Conservation (phyloP, 2,888 invertebrate species). For the Parthenolecanium corni region DNA sequence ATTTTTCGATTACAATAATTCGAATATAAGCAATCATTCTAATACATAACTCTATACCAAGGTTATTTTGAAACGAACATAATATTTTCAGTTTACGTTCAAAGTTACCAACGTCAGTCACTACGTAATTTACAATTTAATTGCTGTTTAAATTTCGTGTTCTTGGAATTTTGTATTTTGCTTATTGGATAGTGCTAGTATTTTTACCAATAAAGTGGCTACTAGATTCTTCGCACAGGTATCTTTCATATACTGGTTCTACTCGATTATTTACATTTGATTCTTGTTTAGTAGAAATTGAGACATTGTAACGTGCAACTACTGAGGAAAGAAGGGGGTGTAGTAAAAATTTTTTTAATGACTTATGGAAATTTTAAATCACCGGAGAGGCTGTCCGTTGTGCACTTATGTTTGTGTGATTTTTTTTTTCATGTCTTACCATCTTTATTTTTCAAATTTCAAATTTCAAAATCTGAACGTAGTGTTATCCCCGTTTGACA, state of each 20-base stretch:
- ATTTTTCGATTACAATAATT: not conserved
- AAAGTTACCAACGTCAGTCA: not conserved
- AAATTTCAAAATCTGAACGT: no score
- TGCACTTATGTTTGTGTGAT: no score
- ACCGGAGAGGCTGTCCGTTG: no score
- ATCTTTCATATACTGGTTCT: not conserved
- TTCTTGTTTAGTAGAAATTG: not conserved
- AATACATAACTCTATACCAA: not conserved
- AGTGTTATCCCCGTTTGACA: no score
- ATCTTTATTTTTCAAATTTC: no score
- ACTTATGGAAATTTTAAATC: no score
- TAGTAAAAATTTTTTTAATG: no score
- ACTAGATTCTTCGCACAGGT: no score
- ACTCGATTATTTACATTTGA: not conserved
- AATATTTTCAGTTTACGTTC: not conserved
- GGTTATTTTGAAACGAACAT: not conserved
- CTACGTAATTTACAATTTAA: not conserved
- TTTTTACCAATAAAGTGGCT: no score
- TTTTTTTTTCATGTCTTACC: no score
- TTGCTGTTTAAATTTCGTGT: not conserved
- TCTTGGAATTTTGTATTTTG: not conserved
- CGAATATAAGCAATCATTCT: not conserved
- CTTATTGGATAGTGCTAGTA: not conserved
- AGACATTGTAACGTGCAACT: no score
- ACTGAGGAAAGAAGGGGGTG: no score